A percentile compares a stretch with the other conserved stretches of the same genome.
phyloP scores from a whole-genome alignment of 2,888 invertebrate species.

The Plebejus anna region DNA sequence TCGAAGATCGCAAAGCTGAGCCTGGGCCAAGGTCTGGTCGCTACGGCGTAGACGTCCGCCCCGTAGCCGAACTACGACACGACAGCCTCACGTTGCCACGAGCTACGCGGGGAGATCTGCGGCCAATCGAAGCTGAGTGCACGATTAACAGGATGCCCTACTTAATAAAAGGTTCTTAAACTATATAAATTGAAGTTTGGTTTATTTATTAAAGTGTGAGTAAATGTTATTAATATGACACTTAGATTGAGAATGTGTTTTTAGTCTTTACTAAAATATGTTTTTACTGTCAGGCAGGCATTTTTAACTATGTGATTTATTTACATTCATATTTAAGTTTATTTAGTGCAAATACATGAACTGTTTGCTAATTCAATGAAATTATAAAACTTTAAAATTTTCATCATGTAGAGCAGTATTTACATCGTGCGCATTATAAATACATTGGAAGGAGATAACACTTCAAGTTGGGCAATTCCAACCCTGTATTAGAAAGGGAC shows the following conservation, averaged over 20 bases:
- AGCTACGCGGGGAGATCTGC: conserved; percentile 74
- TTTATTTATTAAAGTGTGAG: too few species aligned
- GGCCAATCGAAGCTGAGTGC: conserved; percentile 78
- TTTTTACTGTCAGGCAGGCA: background rate
- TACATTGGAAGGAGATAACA: conserved; percentile 61
- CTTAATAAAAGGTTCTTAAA: conserved; percentile 38
- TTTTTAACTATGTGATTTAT: background rate
- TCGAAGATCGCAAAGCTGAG: conserved; percentile 55
- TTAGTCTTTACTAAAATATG: too few species aligned
- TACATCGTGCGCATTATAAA: conserved; percentile 43
- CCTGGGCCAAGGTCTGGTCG: conserved; percentile 65
- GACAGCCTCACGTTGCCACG: conserved; percentile 76
- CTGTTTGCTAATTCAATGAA: background rate
- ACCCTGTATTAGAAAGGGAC: conserved; percentile 50
- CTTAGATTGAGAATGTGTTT: background rate
- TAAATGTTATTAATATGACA: background rate
- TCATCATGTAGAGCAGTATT: conserved; percentile 43
- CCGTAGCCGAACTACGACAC: conserved; percentile 71
- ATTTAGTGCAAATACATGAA: background rate
- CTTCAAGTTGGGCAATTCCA: conserved; percentile 57
- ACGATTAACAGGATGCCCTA: conserved; percentile 60
- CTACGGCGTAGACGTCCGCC: conserved; percentile 71
- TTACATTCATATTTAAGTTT: background rate
- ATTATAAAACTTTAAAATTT: background rate
- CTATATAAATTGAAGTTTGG: background rate